Conservation (phyloP, 2,888 invertebrate genomes). For the Tenthredo scrophulariae region DNA sequence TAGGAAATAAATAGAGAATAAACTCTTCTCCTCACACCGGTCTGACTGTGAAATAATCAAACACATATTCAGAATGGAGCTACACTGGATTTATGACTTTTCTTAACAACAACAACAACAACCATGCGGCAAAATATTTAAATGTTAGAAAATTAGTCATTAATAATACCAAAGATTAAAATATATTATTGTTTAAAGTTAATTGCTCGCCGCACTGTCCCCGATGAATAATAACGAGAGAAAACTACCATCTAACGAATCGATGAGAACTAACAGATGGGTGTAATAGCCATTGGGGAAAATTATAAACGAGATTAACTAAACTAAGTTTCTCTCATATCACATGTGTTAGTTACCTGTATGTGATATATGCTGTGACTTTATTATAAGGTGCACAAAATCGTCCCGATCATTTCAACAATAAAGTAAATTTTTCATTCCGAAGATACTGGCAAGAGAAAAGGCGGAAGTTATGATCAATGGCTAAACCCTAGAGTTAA, state of each 20-base stretch:
- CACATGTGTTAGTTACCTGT: background rate
- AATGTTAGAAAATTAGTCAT: background rate
- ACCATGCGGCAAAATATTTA: background rate
- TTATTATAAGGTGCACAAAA: background rate
- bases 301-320: background rate
- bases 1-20: background rate
- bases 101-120: background rate
- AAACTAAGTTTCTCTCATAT: background rate
- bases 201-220: slow-evolving; percentile 3
- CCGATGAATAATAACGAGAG: background rate
- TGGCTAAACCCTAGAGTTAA: background rate
- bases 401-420: background rate
- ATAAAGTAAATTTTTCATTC: background rate
- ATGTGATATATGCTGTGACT: background rate
- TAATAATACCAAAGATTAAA: slow-evolving; percentile 1
- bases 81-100: background rate
- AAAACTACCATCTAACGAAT: background rate
- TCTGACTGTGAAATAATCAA: background rate
- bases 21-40: background rate
- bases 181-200: background rate
- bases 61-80: background rate
- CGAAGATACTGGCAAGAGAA: no score
- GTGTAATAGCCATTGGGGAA: background rate
- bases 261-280: background rate
- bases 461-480: background rate